Percentiles rank a stretch among this genome's conserved stretches.
phyloP scores from a whole-genome alignment of 2,797 vertebrate genomes.

The Tympanoctomys barrerae region DNA sequence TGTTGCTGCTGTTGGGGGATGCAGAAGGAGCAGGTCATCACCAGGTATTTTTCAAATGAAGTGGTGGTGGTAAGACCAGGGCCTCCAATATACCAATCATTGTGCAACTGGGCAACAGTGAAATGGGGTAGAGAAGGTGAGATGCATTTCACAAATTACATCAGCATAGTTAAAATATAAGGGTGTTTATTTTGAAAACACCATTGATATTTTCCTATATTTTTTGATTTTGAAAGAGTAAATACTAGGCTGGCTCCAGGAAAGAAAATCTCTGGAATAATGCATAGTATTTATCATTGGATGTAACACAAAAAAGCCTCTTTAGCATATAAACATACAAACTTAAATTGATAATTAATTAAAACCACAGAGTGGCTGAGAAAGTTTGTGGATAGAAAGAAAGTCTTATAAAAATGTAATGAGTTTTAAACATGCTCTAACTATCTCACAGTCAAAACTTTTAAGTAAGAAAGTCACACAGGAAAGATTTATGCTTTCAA shows the following conservation, averaged over 20 bases:
- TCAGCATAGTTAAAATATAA: neutral
- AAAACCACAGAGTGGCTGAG: neutral
- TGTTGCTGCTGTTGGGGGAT: neutral
- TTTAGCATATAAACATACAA: neutral
- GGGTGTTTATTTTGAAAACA: neutral
- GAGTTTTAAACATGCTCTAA: neutral
- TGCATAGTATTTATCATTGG: neutral
- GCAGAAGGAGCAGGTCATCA: neutral
- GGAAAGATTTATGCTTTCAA: neutral
- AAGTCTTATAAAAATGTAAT: neutral
- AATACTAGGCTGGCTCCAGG: neutral
- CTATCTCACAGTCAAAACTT: neutral
- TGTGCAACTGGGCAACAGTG: neutral
- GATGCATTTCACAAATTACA: slow-evolving; percentile 16
- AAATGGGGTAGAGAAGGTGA: neutral
- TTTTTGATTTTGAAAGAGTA: neutral
- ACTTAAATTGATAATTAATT: neutral
- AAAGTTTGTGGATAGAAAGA: neutral
- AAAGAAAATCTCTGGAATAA: neutral
- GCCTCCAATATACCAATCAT: neutral
- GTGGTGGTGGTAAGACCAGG: neutral
- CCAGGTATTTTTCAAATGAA: neutral
- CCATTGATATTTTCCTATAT: neutral
- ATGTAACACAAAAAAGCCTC: neutral
- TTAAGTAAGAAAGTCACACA: neutral